Evolutionary conservation across 2,113 vertebrate genomes (phyloP).

Genomic region (Talpa occidentalis): DNA sequence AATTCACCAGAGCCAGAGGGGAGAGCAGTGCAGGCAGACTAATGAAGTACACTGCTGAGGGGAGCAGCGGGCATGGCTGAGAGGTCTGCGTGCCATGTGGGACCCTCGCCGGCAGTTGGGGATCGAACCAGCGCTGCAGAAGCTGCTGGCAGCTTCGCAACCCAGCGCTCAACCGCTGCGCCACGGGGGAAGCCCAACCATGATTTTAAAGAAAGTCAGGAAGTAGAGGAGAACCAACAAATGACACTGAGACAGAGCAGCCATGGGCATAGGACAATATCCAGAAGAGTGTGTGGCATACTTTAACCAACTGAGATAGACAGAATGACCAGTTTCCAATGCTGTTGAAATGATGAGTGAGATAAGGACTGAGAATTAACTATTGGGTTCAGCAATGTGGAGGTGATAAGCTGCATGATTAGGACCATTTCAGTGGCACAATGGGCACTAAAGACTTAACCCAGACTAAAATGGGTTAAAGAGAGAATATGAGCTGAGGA

Average conservation of each 20-base stretch:
- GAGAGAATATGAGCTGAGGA: neutral
- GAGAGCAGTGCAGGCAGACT: too few relatives aligned
- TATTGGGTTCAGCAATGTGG: neutral
- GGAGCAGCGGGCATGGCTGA: too few relatives aligned
- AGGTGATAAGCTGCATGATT: neutral
- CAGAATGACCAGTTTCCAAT: neutral
- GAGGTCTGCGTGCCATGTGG: too few relatives aligned
- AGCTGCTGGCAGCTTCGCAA: too few relatives aligned
- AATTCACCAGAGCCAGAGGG: too few relatives aligned
- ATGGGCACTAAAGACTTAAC: neutral
- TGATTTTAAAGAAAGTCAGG: neutral
- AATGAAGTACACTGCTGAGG: too few relatives aligned
- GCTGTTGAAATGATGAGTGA: neutral
- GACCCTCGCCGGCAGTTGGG: too few relatives aligned
- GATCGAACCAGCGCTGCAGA: too few relatives aligned
- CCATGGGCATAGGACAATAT: neutral
- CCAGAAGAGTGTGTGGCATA: neutral
- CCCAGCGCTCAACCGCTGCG: too few relatives aligned
- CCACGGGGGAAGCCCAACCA: too few relatives aligned
- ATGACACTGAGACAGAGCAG: neutral
- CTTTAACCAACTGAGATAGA: neutral
- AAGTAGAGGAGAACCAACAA: neutral
- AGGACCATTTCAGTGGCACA: neutral
- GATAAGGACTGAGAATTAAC: neutral
- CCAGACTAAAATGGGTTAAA: slow-evolving; percentile 6